Percentiles rank a stretch among this genome's conserved stretches.
Evolutionary conservation across 2,888 invertebrate species (phyloP).

Genomic region (Campoletis raptor): DNA sequence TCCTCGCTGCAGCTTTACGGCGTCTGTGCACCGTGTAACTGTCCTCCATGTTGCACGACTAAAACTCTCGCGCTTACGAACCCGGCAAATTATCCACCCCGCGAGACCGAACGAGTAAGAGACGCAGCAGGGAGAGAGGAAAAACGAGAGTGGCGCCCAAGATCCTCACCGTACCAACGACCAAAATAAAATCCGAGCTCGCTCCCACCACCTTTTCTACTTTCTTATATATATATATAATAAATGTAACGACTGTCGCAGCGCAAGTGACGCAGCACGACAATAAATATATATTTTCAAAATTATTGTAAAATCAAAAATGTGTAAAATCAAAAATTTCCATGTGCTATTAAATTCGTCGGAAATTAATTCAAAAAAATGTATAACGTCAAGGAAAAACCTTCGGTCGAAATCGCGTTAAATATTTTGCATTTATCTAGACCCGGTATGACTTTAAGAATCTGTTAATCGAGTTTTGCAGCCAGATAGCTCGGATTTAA

Average conservation of each 20-base stretch:
- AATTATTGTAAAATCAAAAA: not conserved
- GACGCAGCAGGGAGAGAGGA: conserved; percentile 23
- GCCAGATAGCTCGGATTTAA: not conserved
- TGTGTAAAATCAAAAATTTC: no score
- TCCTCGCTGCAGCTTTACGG: conserved; percentile 79
- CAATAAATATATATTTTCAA: not conserved
- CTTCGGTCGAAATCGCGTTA: not conserved
- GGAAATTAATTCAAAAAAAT: not conserved
- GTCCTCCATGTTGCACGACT: conserved; percentile 80
- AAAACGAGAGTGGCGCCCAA: conserved; percentile 2
- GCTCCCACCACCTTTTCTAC: conserved; percentile 78
- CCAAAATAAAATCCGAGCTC: conserved; percentile 82
- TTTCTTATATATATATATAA: conserved; percentile 51
- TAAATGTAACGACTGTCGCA: not conserved
- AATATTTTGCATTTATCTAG: not conserved
- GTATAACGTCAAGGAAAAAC: not conserved
- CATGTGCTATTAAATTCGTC: not conserved
- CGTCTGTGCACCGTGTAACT: conserved; percentile 83
- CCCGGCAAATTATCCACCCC: conserved; percentile 19
- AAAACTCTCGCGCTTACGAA: conserved; percentile 15
- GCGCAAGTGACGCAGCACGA: not conserved
- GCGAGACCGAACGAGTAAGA: conserved; percentile 25
- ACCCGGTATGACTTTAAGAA: not conserved
- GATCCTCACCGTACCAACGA: conserved; percentile 66
- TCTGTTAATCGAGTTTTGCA: not conserved